Conservation (phyloP, 2,888 invertebrate species). For the Phengaris alcon region DNA sequence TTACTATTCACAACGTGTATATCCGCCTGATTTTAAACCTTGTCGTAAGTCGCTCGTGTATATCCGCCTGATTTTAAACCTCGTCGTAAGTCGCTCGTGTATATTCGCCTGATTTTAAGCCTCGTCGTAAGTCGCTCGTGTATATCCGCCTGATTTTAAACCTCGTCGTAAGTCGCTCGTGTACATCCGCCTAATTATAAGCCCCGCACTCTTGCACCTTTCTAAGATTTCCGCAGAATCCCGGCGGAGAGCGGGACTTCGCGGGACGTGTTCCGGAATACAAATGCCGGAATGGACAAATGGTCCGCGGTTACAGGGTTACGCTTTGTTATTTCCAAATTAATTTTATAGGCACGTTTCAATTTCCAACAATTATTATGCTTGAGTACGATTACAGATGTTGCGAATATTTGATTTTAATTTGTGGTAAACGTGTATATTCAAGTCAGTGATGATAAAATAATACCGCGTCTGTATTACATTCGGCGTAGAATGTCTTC, state of each 20-base stretch:
- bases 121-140: neutral
- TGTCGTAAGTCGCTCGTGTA: neutral
- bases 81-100: neutral
- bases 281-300: slow-evolving; percentile 36
- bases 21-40: too few species aligned
- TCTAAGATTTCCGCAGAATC: slow-evolving; percentile 38
- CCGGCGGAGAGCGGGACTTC: slow-evolving; percentile 26
- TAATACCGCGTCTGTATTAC: neutral
- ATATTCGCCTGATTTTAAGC: neutral
- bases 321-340: slow-evolving; percentile 37
- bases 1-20: too few species aligned
- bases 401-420: slow-evolving; percentile 15
- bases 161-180: neutral
- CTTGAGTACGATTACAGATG: slow-evolving; percentile 8
- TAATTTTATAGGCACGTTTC: slow-evolving; percentile 39
- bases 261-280: slow-evolving; percentile 38
- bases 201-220: slow-evolving; percentile 34
- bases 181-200: neutral
- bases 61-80: neutral
- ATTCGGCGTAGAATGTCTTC: neutral
- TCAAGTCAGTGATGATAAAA: neutral
- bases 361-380: slow-evolving; percentile 30
- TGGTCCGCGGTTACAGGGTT: slow-evolving; percentile 28
- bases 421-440: neutral
- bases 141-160: neutral